Evolutionary conservation across 2,113 vertebrate genomes (phyloP), one percentile per base, ranked within the genome.

Genomic region (Bubo scandiacus): DNA sequence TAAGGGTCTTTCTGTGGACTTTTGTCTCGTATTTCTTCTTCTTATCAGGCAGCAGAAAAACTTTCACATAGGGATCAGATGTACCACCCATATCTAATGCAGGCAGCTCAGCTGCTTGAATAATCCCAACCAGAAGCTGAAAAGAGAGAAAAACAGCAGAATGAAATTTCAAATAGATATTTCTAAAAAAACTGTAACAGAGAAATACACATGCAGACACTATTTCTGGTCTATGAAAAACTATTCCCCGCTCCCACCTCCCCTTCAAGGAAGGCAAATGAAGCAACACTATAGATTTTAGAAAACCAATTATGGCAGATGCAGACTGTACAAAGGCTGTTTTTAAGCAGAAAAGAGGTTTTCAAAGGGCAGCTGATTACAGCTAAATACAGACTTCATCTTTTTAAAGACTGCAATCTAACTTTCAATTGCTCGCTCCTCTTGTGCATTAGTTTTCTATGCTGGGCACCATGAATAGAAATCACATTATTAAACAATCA

Each of bases 1-100:
- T 99, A 95, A 99, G 98, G 18, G 98, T 99, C 95, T 99, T 99
- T 86, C 98, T 98, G 96, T 99, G 98, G 92, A 99, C 98, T 96
- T 99, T 99, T 51, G 98, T 99, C 94, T 99, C 98, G 38, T 98
- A 98, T 96, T 99, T 99, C 96, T 99, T 99, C 98, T 99, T 99
- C 85, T 99, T 99, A 96, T 99, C 98, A 34, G 98, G 98, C 61
- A 99, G 98, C 82, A 99, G 95, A 94, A 98, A 98, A 63, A 99
- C 98, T 92, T 99, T 99, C 87, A 99, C 98, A 12, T 99, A 99
- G 32, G 98, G 98, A 90, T 99, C 98, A 62, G 98, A 99, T 9
- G 98, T 99, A 22, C 98, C 98, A 38, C 98, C 98, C 98, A 99
- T 98, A 97, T 99, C 98, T 71, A 99, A 96, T 74, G 98, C 98